Evolutionary conservation across 2,888 invertebrate species (phyloP), one percentile per base, ranked within the genome.

Genomic region (Parthenolecanium corni): DNA sequence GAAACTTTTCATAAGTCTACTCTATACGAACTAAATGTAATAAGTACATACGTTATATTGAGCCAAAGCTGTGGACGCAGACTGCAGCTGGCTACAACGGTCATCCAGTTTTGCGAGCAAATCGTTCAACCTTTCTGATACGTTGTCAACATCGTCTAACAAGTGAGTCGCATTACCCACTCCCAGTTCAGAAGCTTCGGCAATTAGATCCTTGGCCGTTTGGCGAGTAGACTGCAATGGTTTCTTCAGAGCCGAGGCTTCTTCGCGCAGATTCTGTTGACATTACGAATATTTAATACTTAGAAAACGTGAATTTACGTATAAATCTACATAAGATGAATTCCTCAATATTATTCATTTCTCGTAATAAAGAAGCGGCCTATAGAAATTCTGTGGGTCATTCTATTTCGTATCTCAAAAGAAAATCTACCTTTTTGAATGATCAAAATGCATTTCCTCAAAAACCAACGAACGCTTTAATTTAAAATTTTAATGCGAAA

Each of bases 21-120:
- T n/a, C 24, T 14, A 44, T 18, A 36, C 4, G 21, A 58, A 53
- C 3, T 5, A 53, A 24, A 53, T 16, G 5, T 5, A 49, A 24
- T n/a, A 38, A 61, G 20, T 25, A 68, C 73, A 69, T 66, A 82
- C 83, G 75, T 89, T 89, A 76, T 92, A 92, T 70, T 88, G 86
- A 0, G 88, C 82, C 53, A 90, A 84, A 0, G 90, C 90, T 0
- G 86, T 86, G 0, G 90, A 88, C 0, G 91, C 91, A 0, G 88
- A 88, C 67, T 90, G 89, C 57, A 93, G 74, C 67, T 85, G 82
- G 53, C 83, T 83, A 69, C 85, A 84, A 3, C 90, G 82, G 68
- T 89, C 88, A 62, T 84, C 84, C 2, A 94, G 79, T 67, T 85
- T 81, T 0, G 82, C 80, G 69, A 86, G 83, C 57, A 93, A 75